phyloP scores from a whole-genome alignment of 1,140 invertebrate genomes.

The Drosophila ercepeae region DNA sequence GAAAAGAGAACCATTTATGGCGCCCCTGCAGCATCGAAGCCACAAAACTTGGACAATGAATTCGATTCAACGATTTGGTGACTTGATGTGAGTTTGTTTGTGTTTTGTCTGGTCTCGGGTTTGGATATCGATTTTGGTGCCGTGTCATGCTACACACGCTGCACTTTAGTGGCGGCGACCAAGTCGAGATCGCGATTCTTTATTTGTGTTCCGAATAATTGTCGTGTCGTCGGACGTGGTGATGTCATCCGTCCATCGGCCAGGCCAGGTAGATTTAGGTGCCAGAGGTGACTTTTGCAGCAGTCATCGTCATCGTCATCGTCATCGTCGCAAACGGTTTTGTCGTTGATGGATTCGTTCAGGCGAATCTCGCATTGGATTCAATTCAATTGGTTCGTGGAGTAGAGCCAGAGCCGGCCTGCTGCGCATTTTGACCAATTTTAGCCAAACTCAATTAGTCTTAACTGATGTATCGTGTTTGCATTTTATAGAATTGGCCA shows the following conservation, averaged over 20 bases:
- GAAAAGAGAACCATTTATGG: conserved; percentile 46
- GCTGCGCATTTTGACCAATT: conserved; percentile 75
- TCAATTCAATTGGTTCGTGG: conserved; percentile 24
- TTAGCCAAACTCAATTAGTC: conserved; percentile 74
- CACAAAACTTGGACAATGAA: conserved; percentile 20
- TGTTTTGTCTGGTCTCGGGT: conserved; percentile 1
- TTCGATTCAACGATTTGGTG: conserved; percentile 17
- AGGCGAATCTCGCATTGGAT: conserved; percentile 40
- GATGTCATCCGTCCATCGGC: conserved; percentile 76
- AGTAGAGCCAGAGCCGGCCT: conserved; percentile 38
- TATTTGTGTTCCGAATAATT: conserved; percentile 72
- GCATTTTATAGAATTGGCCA: conserved; percentile 43
- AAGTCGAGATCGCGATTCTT: conserved; percentile 69
- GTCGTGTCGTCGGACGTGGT: conserved; percentile 53
- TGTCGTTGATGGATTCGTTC: conserved; percentile 71
- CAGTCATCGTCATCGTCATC: conserved; percentile 31
- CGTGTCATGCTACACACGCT: conserved; percentile 47
- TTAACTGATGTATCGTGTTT: conserved; percentile 62
- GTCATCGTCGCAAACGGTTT: conserved; percentile 35
- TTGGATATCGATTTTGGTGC: conserved; percentile 34
- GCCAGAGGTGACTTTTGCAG: conserved; percentile 42
- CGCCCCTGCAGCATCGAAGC: conserved; percentile 41
- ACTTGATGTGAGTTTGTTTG: conserved; percentile 6
- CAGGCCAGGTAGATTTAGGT: conserved; percentile 48
- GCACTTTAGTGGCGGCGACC: conserved; percentile 38